phyloP scores from a whole-genome alignment of 2,888 invertebrate genomes.

The Anaspis maculata region DNA sequence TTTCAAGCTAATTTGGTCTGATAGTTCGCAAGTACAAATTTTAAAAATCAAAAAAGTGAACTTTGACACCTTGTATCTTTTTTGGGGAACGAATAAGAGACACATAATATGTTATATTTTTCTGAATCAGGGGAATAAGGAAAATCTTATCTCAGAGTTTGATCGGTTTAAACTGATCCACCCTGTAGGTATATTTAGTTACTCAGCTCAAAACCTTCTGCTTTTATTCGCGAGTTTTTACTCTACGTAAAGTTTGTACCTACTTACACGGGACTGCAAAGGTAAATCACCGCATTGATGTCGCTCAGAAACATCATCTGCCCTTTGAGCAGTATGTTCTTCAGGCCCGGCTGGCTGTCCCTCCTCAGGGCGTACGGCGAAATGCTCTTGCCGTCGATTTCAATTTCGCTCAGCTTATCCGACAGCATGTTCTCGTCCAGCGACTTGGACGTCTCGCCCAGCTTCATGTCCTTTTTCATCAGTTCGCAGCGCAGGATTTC shows the following conservation, averaged over 20 bases:
- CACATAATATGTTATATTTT: too few relatives aligned
- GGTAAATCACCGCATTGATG: slow-evolving; percentile 71
- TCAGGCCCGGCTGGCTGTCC: slow-evolving; percentile 49
- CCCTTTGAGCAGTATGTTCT: slow-evolving; percentile 72
- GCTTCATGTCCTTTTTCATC: slow-evolving; percentile 9
- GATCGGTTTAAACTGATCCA: too few relatives aligned
- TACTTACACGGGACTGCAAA: slow-evolving; percentile 84
- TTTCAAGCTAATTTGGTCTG: neutral
- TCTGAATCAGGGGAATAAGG: too few relatives aligned
- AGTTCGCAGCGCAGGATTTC: slow-evolving; percentile 55
- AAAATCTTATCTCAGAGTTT: too few relatives aligned
- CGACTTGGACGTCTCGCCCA: slow-evolving; percentile 6
- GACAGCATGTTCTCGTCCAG: slow-evolving; percentile 11
- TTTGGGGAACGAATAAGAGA: too few relatives aligned
- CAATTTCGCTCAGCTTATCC: slow-evolving; percentile 23
- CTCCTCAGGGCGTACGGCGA: slow-evolving; percentile 35
- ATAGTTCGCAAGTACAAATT: neutral
- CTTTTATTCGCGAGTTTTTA: too few relatives aligned
- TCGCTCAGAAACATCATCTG: slow-evolving; percentile 78
- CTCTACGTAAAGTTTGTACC: too few relatives aligned
- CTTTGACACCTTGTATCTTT: too few relatives aligned
- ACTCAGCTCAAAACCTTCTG: too few relatives aligned
- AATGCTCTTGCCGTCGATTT: slow-evolving; percentile 34
- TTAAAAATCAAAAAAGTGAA: too few relatives aligned
- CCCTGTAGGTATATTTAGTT: too few relatives aligned